Evolutionary conservation across 2,888 invertebrate species (phyloP).

Genomic region (Lamellibrachia satsuma): DNA sequence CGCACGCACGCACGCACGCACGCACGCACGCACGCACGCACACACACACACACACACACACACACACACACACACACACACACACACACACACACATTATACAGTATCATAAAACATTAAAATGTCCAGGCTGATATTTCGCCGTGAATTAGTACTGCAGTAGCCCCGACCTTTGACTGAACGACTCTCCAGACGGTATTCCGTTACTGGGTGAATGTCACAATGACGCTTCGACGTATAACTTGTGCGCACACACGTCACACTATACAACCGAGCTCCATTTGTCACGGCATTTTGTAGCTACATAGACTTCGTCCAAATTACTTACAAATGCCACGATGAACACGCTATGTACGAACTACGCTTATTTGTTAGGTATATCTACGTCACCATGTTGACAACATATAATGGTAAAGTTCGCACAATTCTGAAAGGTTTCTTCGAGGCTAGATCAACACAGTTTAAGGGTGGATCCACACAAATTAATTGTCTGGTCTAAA

Average conservation of each 20-base stretch:
- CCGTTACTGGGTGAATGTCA: background rate
- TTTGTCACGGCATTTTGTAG: background rate
- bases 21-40: too few relatives aligned
- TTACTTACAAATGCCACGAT: background rate
- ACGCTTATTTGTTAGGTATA: background rate
- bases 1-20: too few relatives aligned
- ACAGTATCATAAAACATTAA: too few relatives aligned
- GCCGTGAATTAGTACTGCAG: background rate
- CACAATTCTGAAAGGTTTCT: background rate
- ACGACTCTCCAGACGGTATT: background rate
- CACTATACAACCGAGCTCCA: background rate
- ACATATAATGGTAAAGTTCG: background rate
- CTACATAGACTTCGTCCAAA: background rate
- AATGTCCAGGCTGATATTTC: too few relatives aligned
- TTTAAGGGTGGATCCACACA: background rate
- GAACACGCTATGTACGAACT: background rate
- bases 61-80: too few relatives aligned
- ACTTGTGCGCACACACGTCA: background rate
- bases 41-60: too few relatives aligned
- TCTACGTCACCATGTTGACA: background rate
- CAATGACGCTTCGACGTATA: background rate
- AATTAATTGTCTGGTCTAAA: background rate
- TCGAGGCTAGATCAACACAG: background rate
- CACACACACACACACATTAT: too few relatives aligned
- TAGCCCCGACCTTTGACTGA: background rate